These are phyloP conservation scores for Amazona ochrocephala DNA, from an alignment of 2,797 vertebrate species.

Conservation along the genomic window DNA sequence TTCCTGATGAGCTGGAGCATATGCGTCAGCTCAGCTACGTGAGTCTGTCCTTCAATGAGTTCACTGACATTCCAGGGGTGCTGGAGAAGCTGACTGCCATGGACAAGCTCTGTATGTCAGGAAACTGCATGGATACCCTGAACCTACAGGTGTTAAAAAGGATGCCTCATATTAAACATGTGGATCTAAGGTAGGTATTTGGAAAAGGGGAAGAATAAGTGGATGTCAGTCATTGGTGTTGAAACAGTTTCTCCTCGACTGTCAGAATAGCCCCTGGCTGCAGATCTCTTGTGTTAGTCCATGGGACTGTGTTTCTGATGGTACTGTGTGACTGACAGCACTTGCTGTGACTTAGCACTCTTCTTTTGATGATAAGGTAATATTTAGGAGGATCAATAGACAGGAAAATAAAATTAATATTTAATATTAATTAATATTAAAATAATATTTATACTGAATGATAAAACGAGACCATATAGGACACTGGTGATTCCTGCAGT, in stretches of 20 bases:
- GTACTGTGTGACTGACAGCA: not conserved
- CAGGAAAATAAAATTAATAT: not conserved
- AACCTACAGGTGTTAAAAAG: constrained; percentile 83
- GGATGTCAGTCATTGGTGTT: not conserved
- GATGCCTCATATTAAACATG: constrained; percentile 90
- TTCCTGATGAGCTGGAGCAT: constrained; percentile 89
- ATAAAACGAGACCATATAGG: not conserved
- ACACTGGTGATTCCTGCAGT: not conserved
- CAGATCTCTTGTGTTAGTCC: not conserved
- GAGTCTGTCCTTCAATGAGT: constrained; percentile 96
- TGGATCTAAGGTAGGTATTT: constrained; percentile 88
- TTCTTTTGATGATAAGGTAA: not conserved
- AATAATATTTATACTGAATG: not conserved
- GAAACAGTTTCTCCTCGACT: not conserved
- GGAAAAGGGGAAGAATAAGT: not conserved
- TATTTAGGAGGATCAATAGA: not conserved
- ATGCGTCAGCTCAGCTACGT: constrained; percentile 90
- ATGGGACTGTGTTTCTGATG: not conserved
- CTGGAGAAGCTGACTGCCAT: constrained; percentile 88
- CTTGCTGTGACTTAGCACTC: not conserved
- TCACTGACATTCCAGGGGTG: constrained; percentile 87
- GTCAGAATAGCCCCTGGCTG: not conserved
- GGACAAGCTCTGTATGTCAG: constrained; percentile 96
- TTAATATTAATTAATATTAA: not conserved
- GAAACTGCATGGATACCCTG: constrained; percentile 88